Conservation (phyloP, 2,113 vertebrate genomes). For the Callithrix jacchus region DNA sequence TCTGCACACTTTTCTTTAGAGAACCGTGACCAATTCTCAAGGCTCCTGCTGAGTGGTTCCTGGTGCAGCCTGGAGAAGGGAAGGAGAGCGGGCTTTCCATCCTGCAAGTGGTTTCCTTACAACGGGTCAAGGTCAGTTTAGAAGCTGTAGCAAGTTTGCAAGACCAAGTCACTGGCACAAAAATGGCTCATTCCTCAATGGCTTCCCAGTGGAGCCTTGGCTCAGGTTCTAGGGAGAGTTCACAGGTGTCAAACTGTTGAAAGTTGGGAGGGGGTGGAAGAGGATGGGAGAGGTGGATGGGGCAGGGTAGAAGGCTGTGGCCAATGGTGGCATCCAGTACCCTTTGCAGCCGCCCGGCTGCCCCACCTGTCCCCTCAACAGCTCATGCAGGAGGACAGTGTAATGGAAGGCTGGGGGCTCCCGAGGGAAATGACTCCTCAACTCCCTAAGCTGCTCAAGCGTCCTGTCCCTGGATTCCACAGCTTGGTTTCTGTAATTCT, state of each 20-base stretch:
- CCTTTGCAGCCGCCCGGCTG: not conserved
- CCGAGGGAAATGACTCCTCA: not conserved
- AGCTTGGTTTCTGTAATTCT: not conserved
- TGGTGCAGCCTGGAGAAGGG: slow-evolving; percentile 48
- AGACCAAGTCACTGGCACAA: not conserved
- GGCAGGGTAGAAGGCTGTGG: too few relatives aligned
- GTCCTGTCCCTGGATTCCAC: not conserved
- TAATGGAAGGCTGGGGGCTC: not conserved
- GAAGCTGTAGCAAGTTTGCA: not conserved
- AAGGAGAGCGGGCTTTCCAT: slow-evolving; percentile 58
- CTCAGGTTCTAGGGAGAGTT: not conserved
- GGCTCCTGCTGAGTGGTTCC: not conserved
- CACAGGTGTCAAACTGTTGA: not conserved
- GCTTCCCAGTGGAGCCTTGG: not conserved
- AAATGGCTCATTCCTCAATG: not conserved
- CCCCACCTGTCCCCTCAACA: rapidly evolving
- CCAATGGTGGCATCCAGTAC: rapidly evolving
- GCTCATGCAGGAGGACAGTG: not conserved
- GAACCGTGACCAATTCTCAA: rapidly evolving
- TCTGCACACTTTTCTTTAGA: not conserved
- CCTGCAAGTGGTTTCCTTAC: not conserved
- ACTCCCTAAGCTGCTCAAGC: rapidly evolving
- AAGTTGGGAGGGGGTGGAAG: rapidly evolving
- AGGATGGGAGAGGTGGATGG: not conserved
- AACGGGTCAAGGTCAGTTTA: slow-evolving; percentile 59